These are phyloP conservation scores for Lichenostomus cassidix DNA, from an alignment of 2,113 vertebrate genomes.

Conservation along the genomic window DNA sequence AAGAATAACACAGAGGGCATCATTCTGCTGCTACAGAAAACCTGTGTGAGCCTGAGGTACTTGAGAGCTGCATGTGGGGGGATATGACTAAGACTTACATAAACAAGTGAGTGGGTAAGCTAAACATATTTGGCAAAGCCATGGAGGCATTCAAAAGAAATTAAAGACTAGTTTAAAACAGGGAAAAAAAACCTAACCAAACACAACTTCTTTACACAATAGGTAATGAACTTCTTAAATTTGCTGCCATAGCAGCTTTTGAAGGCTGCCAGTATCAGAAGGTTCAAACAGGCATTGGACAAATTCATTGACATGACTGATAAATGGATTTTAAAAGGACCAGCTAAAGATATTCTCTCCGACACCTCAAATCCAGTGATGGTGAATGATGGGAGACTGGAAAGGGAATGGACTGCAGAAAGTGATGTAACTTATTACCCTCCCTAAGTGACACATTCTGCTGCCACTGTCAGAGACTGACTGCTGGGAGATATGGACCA, in stretches of 20 bases:
- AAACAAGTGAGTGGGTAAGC: not conserved
- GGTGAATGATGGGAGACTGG: not conserved
- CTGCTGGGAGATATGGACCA: not conserved
- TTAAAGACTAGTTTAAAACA: not conserved
- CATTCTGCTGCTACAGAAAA: not conserved
- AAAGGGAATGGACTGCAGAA: constrained; percentile 8
- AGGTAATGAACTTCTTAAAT: not conserved
- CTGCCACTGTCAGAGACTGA: not conserved
- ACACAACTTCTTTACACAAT: not conserved
- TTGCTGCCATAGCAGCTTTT: not conserved
- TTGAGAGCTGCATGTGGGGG: not conserved
- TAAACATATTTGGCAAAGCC: not conserved
- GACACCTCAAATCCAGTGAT: not conserved
- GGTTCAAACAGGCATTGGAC: not conserved
- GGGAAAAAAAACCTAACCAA: too few relatives aligned
- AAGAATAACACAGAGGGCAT: not conserved
- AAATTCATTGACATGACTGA: not conserved
- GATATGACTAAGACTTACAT: not conserved
- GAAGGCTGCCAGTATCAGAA: not conserved
- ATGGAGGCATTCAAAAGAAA: not conserved
- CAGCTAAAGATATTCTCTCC: not conserved
- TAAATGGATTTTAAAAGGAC: not conserved
- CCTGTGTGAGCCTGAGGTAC: not conserved
- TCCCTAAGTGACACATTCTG: not conserved
- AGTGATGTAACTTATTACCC: not conserved